Percentiles rank a stretch among this genome's conserved stretches.
phyloP scores from a whole-genome alignment of 1,140 invertebrate genomes.

The Pollicipes pollicipes region DNA sequence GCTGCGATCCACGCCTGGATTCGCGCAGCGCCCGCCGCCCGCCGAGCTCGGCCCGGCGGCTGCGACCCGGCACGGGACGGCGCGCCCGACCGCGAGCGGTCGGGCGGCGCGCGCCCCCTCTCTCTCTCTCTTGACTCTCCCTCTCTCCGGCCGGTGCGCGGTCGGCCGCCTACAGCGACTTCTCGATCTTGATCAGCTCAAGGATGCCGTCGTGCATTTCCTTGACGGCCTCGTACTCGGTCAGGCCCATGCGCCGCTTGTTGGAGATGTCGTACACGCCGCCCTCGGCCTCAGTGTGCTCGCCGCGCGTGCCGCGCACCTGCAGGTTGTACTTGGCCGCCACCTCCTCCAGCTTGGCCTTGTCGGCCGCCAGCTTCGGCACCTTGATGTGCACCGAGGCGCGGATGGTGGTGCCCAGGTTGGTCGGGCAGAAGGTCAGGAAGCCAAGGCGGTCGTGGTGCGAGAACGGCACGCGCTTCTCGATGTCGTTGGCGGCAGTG shows the following conservation, averaged over 20 bases:
- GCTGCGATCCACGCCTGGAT: not conserved
- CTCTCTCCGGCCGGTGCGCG: not conserved
- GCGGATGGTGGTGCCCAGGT: conserved; percentile 71
- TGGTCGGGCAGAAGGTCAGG: conserved; percentile 66
- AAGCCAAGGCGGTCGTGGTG: conserved; percentile 62
- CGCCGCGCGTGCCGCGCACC: conserved; percentile 32
- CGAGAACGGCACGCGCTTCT: conserved; percentile 49
- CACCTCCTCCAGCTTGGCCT: conserved; percentile 58
- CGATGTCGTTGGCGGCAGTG: conserved; percentile 34
- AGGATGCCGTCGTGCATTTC: conserved; percentile 66
- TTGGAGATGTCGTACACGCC: conserved; percentile 48
- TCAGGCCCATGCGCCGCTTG: conserved; percentile 60
- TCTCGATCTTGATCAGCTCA: conserved; percentile 45
- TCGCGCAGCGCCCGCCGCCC: too few relatives aligned
- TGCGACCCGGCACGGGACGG: not conserved
- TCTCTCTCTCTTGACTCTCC: not conserved
- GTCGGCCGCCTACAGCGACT: conserved; percentile 18
- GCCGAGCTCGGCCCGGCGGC: too few relatives aligned
- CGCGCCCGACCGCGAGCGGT: too few relatives aligned
- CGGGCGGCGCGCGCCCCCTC: not conserved
- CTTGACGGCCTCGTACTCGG: conserved; percentile 63
- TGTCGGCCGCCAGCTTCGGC: conserved; percentile 65
- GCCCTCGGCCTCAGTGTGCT: conserved; percentile 32
- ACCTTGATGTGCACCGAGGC: conserved; percentile 66
- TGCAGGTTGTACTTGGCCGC: conserved; percentile 61